Base-by-base conservation (phyloP, 2,888 invertebrate species). In the Melanargia galathea region DNA sequence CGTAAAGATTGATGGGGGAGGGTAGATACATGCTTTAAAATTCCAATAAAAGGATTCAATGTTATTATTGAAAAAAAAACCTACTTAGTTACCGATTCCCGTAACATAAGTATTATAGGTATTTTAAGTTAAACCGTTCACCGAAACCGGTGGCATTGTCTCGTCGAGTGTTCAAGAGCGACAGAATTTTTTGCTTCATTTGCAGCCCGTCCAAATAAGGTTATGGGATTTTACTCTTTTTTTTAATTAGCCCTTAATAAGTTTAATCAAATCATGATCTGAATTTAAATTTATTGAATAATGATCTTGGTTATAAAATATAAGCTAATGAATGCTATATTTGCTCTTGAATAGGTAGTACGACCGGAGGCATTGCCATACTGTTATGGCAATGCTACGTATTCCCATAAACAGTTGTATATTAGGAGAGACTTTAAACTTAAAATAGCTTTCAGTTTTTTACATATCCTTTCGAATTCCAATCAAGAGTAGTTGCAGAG, bases 211-310 rank as follows among this genome's bases (percentile, higher is more conserved):
- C 83, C 82, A 80, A 86, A 86, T 85, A 86, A 72, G 86, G 84
- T 73, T 74, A 70, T 72, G 69, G 76, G 77, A 76, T 75, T 83
- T 79, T 83, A 84, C 49, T 55, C 60, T 63, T 60, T 68, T 52
- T 83, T 87, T 87, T 70, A 87, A 88, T 88, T 87, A 84, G 80
- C 73, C 80, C 78, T 76, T 85, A 84, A 84, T 85, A 83, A 81
- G 80, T 79, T 77, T 79, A 83, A 80, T 83, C 83, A 83, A 85
- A 84, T 82, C 79, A 79, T 83, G 80, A 82, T 81, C 78, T 75
- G 80, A 71, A 72, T 82, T 82, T 83, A 79, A 82, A 83, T 79
- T 80, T 77, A 69, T 70, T 73, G 67, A 75, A 76, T 60, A 63
- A 60, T 49, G 60, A 56, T 30, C 22, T 43, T 60, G 59, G 59